Evolutionary conservation across 2,797 vertebrate genomes (phyloP), one percentile per base, ranked within the genome.

Genomic region (Spinus pinus): DNA sequence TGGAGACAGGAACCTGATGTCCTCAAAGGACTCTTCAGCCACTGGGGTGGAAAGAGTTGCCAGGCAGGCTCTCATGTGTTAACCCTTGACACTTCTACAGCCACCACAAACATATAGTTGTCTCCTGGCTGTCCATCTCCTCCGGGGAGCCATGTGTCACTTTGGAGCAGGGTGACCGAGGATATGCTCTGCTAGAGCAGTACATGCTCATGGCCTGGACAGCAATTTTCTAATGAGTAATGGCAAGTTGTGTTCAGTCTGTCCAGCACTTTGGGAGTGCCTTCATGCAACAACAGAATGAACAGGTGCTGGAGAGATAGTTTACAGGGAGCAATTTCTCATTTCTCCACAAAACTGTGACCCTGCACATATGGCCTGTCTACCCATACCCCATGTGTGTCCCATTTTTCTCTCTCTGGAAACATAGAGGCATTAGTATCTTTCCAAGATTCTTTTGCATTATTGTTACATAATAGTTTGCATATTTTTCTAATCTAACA

Each of bases 11-110:
- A 87, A 64, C 35, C n/a, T 61, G 79, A 46, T 53, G 10, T 79
- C 46, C 80, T 60, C 39, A 50, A 88, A 93, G 42, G 57, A 56
- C 27, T 91, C 44, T 86, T 72, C n/a, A 65, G 42, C 53, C 75
- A 41, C n/a, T 64, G 42, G 72, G 10, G 25, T 58, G 42, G 65
- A 82, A 88, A 28, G 8, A 77, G 53, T 56, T 80, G 86, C 73
- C 67, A 75, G 80, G 51, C 69, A 79, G 50, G 72, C 30, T 58
- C 7, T 41, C 16, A 14, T 15, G 13, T 15, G 13, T 66, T 81
- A 90, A 86, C 30, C 14, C 61, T 64, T 37, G 53, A 49, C 58
- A 33, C 20, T 81, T 87, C 65, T 61, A 47, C 57, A 86, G 37
- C 49, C 79, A 60, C 53, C 50, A 50, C 1, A 12, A n/a, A 62